Evolutionary conservation across 2,113 vertebrate species (phyloP).

Genomic region (Corythoichthys haematopterus): DNA sequence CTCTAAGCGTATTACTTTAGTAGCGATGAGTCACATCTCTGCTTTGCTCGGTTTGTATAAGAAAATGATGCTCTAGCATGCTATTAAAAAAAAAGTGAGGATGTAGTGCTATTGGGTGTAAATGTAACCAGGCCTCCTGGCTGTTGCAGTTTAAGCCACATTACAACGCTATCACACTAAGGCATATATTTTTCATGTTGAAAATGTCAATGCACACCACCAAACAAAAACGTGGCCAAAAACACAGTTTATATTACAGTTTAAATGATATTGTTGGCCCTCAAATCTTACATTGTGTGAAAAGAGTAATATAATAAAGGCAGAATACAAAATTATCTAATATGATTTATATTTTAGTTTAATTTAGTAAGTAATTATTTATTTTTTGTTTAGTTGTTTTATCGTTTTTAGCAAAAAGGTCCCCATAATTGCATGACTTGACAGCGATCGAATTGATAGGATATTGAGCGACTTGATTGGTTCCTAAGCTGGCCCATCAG

Average conservation of each 20-base stretch:
- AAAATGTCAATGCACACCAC: too few relatives aligned
- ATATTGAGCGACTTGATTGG: conserved; percentile 44
- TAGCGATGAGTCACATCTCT: conserved; percentile 39
- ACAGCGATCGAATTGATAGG: conserved; percentile 53
- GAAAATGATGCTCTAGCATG: conserved; percentile 20
- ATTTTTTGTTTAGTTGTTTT: too few relatives aligned
- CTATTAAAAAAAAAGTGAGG: conserved; percentile 8
- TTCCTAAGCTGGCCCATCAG: conserved; percentile 51
- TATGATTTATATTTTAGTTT: too few relatives aligned
- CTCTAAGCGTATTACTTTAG: conserved; percentile 18
- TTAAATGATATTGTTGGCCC: too few relatives aligned
- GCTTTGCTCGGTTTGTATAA: conserved; percentile 13
- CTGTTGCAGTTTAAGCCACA: neutral
- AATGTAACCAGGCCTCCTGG: neutral
- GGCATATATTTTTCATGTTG: too few relatives aligned
- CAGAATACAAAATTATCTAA: too few relatives aligned
- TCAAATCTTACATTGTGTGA: too few relatives aligned
- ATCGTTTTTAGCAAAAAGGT: conserved; percentile 3
- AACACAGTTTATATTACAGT: too few relatives aligned
- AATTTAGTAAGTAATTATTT: too few relatives aligned
- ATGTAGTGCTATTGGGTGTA: conserved; percentile 3
- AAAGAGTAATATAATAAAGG: too few relatives aligned
- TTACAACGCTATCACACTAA: neutral
- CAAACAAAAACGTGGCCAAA: too few relatives aligned
- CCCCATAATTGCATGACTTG: conserved; percentile 64